phyloP scores from a whole-genome alignment of 2,113 vertebrate genomes.

The Motacilla alba region DNA sequence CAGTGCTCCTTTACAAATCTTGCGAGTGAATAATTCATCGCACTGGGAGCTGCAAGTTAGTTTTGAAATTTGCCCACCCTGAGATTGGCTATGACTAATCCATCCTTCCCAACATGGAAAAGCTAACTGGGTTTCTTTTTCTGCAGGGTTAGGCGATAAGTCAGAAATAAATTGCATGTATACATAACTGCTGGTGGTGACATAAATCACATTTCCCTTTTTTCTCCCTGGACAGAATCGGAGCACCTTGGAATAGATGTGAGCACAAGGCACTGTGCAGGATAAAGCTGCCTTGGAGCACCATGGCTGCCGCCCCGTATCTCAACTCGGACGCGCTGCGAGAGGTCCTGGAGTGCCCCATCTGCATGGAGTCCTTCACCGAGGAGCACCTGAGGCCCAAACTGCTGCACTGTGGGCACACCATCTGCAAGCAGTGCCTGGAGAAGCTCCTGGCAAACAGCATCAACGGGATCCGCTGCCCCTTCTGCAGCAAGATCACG shows the following conservation, averaged over 20 bases:
- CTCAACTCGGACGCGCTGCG: conserved; percentile 90
- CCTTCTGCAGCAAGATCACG: conserved; percentile 95
- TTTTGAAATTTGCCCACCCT: conserved; percentile 34
- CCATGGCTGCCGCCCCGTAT: conserved; percentile 81
- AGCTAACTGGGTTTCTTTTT: conserved; percentile 8
- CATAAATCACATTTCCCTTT: conserved; percentile 49
- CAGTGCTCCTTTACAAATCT: conserved; percentile 35
- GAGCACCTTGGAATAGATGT: conserved; percentile 43
- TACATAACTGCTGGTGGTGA: neutral
- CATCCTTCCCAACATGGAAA: neutral
- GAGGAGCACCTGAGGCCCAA: conserved; percentile 92
- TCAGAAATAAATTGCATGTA: conserved; percentile 20
- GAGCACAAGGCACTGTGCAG: neutral
- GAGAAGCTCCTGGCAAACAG: conserved; percentile 93
- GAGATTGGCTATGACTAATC: conserved; percentile 55
- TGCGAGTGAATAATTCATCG: conserved; percentile 49
- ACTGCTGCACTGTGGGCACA: conserved; percentile 93
- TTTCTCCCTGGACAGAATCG: conserved; percentile 38
- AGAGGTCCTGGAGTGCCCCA: conserved; percentile 94
- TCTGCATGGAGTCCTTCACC: conserved; percentile 94
- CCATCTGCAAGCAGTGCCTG: conserved; percentile 91
- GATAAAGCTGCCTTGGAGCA: neutral
- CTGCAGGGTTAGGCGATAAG: conserved; percentile 21
- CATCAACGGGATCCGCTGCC: conserved; percentile 95
- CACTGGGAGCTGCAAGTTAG: conserved; percentile 1